Evolutionary conservation across 2,888 invertebrate species (phyloP).

Genomic region (Acronicta aceris): DNA sequence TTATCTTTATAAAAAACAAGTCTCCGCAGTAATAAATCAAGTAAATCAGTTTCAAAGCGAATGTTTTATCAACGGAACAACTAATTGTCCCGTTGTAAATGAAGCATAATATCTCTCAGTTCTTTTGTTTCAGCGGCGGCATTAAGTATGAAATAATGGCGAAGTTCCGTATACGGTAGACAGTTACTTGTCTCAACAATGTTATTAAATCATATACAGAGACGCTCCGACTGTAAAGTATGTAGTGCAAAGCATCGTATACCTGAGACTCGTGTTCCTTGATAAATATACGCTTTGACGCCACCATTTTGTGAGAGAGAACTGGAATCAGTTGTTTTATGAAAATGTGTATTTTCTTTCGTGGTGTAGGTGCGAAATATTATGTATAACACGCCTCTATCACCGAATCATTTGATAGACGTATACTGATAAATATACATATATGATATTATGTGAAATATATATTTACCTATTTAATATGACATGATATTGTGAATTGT

Average conservation of each 20-base stretch:
- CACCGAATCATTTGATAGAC: too few relatives aligned
- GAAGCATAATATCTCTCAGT: conserved; percentile 42
- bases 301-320: conserved; percentile 29
- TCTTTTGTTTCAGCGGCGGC: conserved; percentile 54
- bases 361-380: neutral
- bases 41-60: conserved; percentile 45
- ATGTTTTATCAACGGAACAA: conserved; percentile 41
- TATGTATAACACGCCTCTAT: too few relatives aligned
- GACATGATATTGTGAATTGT: too few relatives aligned
- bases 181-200: conserved; percentile 62
- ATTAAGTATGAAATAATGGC: conserved; percentile 64
- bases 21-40: conserved; percentile 41
- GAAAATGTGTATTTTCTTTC: conserved; percentile 12
- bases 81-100: conserved; percentile 44
- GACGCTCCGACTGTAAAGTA: conserved; percentile 54
- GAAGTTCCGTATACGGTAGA: conserved; percentile 56
- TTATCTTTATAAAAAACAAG: conserved; percentile 17
- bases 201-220: conserved; percentile 65
- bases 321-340: conserved; percentile 31
- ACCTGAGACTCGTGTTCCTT: conserved; percentile 28
- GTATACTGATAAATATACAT: too few relatives aligned
- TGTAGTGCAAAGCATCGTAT: conserved; percentile 47
- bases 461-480: too few relatives aligned
- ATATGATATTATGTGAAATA: too few relatives aligned
- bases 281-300: conserved; percentile 49